A percentile compares a stretch with the other conserved stretches of the same genome.
Evolutionary conservation across 1,140 invertebrate species (phyloP).

Genomic region (Atta colombica): DNA sequence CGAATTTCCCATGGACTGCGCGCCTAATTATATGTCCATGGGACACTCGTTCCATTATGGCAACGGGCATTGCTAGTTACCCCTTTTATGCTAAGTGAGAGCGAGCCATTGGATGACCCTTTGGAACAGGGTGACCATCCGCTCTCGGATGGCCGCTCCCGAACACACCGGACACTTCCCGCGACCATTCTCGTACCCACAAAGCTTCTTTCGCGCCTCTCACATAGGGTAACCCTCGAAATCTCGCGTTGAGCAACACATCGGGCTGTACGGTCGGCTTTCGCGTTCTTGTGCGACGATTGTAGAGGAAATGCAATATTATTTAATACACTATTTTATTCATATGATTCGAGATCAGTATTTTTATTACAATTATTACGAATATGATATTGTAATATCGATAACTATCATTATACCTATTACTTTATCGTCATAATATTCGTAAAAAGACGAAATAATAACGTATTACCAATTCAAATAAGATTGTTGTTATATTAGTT

Average conservation of each 20-base stretch:
- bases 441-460: not conserved
- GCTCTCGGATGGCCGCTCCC: constrained; percentile 74
- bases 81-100: constrained; percentile 86
- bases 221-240: constrained; percentile 71
- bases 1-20: constrained; percentile 85
- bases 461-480: not conserved
- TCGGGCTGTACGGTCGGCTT: not conserved
- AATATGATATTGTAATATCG: constrained; percentile 1
- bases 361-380: not conserved
- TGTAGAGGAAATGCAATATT: not conserved
- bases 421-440: not conserved
- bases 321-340: constrained; percentile 7
- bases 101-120: constrained; percentile 83
- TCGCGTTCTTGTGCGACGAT: not conserved
- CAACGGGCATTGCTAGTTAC: constrained; percentile 81
- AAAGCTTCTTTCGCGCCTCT: constrained; percentile 66
- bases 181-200: constrained; percentile 76
- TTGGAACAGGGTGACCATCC: constrained; percentile 69
- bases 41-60: constrained; percentile 84
- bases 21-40: constrained; percentile 85
- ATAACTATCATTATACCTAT: not conserved
- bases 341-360: not conserved
- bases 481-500: not conserved
- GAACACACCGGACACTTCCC: constrained; percentile 80
- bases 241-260: constrained; percentile 56